These are phyloP conservation scores for Tribolium madens DNA, from an alignment of 1,140 invertebrate species.

Conservation along the genomic window DNA sequence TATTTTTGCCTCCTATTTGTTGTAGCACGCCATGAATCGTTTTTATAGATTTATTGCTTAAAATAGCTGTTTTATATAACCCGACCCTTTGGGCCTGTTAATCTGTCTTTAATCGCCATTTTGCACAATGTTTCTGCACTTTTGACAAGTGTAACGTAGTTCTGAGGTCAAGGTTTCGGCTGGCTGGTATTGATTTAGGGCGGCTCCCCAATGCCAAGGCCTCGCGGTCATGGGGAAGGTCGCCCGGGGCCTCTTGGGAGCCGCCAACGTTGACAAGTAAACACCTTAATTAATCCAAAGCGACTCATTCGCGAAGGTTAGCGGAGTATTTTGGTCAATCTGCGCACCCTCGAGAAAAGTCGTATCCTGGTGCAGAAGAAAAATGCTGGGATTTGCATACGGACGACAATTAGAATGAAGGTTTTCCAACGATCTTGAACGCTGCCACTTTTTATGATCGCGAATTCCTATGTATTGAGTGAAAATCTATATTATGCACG, in stretches of 20 bases:
- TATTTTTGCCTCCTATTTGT: constrained; percentile 21
- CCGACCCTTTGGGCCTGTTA: background rate
- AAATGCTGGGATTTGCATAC: background rate
- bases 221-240: constrained; percentile 50
- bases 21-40: constrained; percentile 21
- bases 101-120: background rate
- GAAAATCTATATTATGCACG: constrained; percentile 6
- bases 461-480: constrained; percentile 16
- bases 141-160: constrained; percentile 27
- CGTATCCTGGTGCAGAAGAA: background rate
- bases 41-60: constrained; percentile 37
- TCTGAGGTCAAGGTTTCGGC: constrained; percentile 43
- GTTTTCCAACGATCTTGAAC: background rate
- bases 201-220: constrained; percentile 49
- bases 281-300: constrained; percentile 24
- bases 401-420: background rate
- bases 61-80: constrained; percentile 25
- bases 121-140: background rate
- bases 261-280: constrained; percentile 33
- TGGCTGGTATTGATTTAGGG: constrained; percentile 42
- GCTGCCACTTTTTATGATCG: no score
- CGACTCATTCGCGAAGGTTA: constrained; percentile 4
- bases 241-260: constrained; percentile 43
- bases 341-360: background rate
- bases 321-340: background rate